Evolutionary conservation across 2,888 invertebrate genomes (phyloP), one percentile per base, ranked within the genome.

Genomic region (Drosophila eohydei): DNA sequence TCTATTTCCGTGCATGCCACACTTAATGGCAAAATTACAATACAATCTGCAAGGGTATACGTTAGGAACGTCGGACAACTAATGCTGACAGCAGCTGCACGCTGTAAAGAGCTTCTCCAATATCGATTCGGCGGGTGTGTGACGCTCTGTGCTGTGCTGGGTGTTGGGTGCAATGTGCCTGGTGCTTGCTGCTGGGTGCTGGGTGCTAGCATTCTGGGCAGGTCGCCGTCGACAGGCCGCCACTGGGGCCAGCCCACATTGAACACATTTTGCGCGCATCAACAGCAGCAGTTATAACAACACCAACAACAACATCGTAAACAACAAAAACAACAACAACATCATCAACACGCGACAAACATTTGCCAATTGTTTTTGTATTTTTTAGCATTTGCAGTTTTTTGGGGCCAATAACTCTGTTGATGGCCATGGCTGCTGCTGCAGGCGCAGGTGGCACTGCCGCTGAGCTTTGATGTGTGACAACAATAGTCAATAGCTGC

Each of bases 331-430:
- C 66, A 69, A 36, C 51, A 61, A n/a, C 38, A 76, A 36, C 51
- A 66, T 40, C 67, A 50, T 38, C 46, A 46, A 81, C 81, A 80
- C 79, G 83, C 87, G 89, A 74, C 89, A 88, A 83, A 88, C 81
- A 83, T 78, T 70, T 58, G 81, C 71, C 64, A 71, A 75, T 84
- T 74, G 71, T 76, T 67, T 68, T 81, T 70, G 67, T 51, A 68
- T 77, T 83, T 82, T 85, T 89, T 84, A 77, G 80, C 86, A 89
- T 89, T 84, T 78, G 80, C 83, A 61, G 78, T 69, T 80, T 89
- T 88, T 89, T 83, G 90, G 89, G 85, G 85, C 88, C 90, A 85
- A 89, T 85, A 88, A 80, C 88, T 83, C 74, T 78, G 80, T 65
- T 79, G 88, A 88, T 88, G 88, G 84, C 88, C 85, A 80, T 85